Base-by-base conservation (phyloP, 2,888 invertebrate genomes). In the Leucophora obtusa region DNA sequence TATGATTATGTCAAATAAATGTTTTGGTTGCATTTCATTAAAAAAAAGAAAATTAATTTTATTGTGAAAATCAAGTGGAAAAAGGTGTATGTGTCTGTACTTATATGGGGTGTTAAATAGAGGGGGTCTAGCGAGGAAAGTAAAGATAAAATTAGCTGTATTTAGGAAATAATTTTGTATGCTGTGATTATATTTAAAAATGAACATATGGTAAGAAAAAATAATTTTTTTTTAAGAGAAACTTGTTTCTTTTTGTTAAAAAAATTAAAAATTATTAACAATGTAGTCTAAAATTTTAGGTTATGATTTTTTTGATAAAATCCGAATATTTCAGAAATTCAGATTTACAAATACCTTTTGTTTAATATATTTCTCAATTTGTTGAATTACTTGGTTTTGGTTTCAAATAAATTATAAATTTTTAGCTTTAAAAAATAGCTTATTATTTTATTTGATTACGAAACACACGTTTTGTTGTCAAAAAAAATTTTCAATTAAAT, bases 391-490 rank as follows among this genome's bases (percentile, higher is more conserved):
- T 43, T 38, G 43, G 51, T 11, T 38, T 18, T 10, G 43, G 28
- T 60, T 35, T 66, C 56, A 66, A 79, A 33, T 33, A 47, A 35
- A 68, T 60, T 51, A 60, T 66, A 59, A 68, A 43, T 18, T 59
- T 15, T 60, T 60, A n/a, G 5, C 18, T 24, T 38, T 71, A 3
- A n/a, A 21, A 62, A 50, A 33, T 56, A 28, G 6, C 6, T 54
- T 51, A 28, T 65, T 28, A 28, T 28, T 53, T 7, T 10, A 21
- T 5, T 14, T 65, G 63, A 53, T 65, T 62, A 60, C 69, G 17
- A 76, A 76, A 76, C 63, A 62, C 38, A 63, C 21, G 17, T 63
- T 24, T 76, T 72, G 15, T 62, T 60, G 66, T 62, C 10, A 58
- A 62, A 58, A 28, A 28, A 28, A 21, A 15, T 43, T 63, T 18